Base-by-base conservation (phyloP, 2,113 vertebrate species). In the Pterophyllum scalare region DNA sequence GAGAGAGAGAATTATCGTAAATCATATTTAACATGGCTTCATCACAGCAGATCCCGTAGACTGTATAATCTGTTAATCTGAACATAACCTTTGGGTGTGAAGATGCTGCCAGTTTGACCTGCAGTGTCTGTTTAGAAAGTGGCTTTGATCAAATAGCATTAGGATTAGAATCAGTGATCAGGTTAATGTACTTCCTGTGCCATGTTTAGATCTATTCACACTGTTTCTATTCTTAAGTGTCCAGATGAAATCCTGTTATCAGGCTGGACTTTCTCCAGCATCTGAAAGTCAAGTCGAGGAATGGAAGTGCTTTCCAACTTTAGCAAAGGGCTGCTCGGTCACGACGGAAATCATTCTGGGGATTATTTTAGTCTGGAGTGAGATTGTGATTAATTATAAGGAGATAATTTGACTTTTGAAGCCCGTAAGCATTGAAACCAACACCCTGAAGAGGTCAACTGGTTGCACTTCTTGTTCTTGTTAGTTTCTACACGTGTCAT, bases 111-210 rank as follows among this genome's bases (percentile, higher is more conserved):
- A 17, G 17, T 52, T 52, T 52, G 43, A 72, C 24, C 26, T 31
- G 46, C 46, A 20, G 10, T n/a, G 46, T 31, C 46, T 1, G 19
- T 72, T 72, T 52, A 72, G 67, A 52, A 72, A 72, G 65, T 52
- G 65, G 20, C 46, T 31, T 52, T 10, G 1, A 54, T 72, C 11
- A 52, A 52, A 52, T 19, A 7, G 49, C 49, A 72, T 54, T 54
- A 54, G 67, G 67, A 72, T 72, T 72, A 54, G 46, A 46, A 33
- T 54, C 46, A 33, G 67, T 72, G 67, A 72, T 72, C 67, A 72
- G 67, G 26, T 72, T 54, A 54, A 54, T 72, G 67, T 33, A 5
- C 26, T 72, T 54, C 17, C n/a, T 54, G 67, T 33, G 67, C 67
- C 67, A 72, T 72, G 11, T 72, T 72, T 54, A 72, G 24, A 7